phyloP scores from a whole-genome alignment of 2,888 invertebrate genomes.

The Hemicrepidius hirtus region DNA sequence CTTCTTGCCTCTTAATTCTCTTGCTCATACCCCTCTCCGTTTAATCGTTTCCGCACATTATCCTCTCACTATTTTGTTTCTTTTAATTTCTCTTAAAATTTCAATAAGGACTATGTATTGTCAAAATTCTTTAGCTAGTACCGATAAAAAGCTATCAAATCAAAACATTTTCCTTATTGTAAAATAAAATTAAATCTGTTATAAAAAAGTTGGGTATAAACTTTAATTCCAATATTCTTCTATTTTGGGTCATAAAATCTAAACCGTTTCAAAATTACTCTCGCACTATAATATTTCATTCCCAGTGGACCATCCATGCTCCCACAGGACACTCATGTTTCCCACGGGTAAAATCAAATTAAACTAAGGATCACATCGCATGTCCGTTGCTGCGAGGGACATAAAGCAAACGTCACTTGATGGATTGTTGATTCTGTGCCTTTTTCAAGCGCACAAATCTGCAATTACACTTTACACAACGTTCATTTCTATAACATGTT shows the following conservation, averaged over 20 bases:
- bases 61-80: too few relatives aligned
- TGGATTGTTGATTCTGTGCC: slow-evolving; percentile 44
- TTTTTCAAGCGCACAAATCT: slow-evolving; percentile 37
- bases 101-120: too few relatives aligned
- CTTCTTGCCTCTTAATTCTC: too few relatives aligned
- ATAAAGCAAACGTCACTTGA: slow-evolving; percentile 43
- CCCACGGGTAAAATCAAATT: slow-evolving; percentile 56
- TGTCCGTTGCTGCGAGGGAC: slow-evolving; percentile 47
- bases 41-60: too few relatives aligned
- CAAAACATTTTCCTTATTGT: too few relatives aligned
- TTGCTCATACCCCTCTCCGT: too few relatives aligned
- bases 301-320: slow-evolving; percentile 39
- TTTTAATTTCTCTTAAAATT: too few relatives aligned
- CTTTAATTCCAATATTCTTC: too few relatives aligned
- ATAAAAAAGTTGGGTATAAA: too few relatives aligned
- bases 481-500: slow-evolving; percentile 44
- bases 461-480: slow-evolving; percentile 50
- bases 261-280: background rate
- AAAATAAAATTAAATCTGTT: too few relatives aligned
- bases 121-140: too few relatives aligned
- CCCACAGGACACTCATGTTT: slow-evolving; percentile 49
- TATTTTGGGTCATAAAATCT: background rate
- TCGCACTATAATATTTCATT: background rate
- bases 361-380: slow-evolving; percentile 50
- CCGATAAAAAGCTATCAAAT: too few relatives aligned